Evolutionary conservation across 2,888 invertebrate species (phyloP), one percentile per base, ranked within the genome.

Genomic region (Caenorhabditis imperialis): DNA sequence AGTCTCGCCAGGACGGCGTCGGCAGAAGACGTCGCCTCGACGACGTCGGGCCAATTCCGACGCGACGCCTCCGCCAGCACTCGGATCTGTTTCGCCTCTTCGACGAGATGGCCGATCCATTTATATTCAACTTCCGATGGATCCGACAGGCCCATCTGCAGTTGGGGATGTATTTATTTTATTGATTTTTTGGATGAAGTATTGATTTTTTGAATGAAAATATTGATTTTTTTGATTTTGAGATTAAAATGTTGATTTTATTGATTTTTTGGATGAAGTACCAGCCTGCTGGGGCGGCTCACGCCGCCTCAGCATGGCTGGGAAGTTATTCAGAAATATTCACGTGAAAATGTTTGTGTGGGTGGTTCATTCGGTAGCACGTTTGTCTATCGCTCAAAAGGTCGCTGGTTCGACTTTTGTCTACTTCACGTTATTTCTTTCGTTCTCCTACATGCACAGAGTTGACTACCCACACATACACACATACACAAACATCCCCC

Each of bases 71-170:
- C 76, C 10, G 77, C 77, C 8, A 76, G 50, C 2, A 74, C 63
- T 10, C 63, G 62, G 14, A 45, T 33, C n/a, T 58, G 63, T 42
- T 79, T 78, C 3, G 77, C 74, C 18, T 80, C 78, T 27, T 78
- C 77, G 27, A 69, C 75, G 0, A 84, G 45, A 74, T 82, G 80
- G 1, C 72, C 76, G 20, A 80, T 79, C 84, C 84, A 84, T 72
- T 81, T 84, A 1, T 62, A 18, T n/a, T 81, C 65, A 3, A 81
- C 70, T n/a, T 84, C 82, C 0, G 72, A 57, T 1, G 77, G 72
- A 48, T 81, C 78, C n/a, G 71, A 71, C n/a, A 84, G 72, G 18
- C 81, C 81, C 76, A 81, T 78, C 78, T 82, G 44, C 25, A 78
- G 71, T n/a, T 35, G n/a, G 22, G 44, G 3, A 35, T 20, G 35